phyloP scores from a whole-genome alignment of 2,797 vertebrate genomes.

The Peromyscus attwateri region DNA sequence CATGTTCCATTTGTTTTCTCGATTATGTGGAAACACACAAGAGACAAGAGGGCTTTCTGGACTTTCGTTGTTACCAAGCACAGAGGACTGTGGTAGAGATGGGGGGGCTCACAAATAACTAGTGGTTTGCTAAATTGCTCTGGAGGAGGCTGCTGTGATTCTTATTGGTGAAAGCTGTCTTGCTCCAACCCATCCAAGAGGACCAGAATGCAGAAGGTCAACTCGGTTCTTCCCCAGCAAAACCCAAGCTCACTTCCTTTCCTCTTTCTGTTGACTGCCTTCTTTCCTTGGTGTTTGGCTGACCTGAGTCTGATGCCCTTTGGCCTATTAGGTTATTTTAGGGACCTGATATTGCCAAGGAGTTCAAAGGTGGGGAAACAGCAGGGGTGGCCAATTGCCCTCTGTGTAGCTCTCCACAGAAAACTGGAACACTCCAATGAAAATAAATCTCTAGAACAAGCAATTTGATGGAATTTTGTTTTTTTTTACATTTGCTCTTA shows the following conservation, averaged over 20 bases:
- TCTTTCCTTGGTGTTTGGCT: slow-evolving; percentile 22
- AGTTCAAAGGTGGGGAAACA: not conserved
- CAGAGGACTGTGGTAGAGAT: not conserved
- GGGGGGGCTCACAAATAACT: not conserved
- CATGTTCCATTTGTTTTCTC: not conserved
- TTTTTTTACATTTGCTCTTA: not conserved
- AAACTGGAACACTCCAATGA: not conserved
- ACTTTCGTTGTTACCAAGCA: not conserved
- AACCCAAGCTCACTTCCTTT: not conserved
- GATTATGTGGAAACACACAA: slow-evolving; percentile 28
- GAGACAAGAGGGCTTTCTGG: not conserved
- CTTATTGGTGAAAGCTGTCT: not conserved
- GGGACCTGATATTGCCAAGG: not conserved
- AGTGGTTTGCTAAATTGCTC: not conserved
- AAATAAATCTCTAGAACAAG: not conserved
- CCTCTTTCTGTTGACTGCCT: slow-evolving; percentile 31
- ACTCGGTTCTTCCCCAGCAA: not conserved
- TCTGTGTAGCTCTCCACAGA: not conserved
- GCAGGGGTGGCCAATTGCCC: not conserved
- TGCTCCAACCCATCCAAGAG: not conserved
- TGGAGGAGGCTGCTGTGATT: not conserved
- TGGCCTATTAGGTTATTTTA: not conserved
- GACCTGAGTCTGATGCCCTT: not conserved
- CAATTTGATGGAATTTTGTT: not conserved
- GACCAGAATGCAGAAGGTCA: slow-evolving; percentile 46